A percentile compares a stretch with the other conserved stretches of the same genome.
phyloP scores from a whole-genome alignment of 2,797 vertebrate species.

The Rhynchotus rufescens region DNA sequence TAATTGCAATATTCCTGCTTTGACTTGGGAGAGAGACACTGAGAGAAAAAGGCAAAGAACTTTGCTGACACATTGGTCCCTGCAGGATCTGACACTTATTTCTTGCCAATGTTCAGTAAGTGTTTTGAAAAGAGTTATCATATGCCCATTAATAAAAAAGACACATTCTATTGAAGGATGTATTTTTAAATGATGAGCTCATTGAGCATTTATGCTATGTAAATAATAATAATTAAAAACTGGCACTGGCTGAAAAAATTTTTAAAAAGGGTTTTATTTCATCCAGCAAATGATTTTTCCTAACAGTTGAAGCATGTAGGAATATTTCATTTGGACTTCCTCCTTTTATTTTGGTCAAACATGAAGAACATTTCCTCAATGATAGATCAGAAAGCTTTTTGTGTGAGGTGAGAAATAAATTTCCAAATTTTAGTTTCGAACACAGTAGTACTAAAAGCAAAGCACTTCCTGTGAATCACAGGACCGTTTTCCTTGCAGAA shows the following conservation, averaged over 20 bases:
- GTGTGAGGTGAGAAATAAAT: not conserved
- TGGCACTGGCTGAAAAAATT: not conserved
- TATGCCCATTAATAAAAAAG: not conserved
- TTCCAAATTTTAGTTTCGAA: not conserved
- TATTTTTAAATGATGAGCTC: not conserved
- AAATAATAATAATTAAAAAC: not conserved
- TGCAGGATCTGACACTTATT: not conserved
- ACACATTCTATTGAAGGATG: not conserved
- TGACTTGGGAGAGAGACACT: fast-evolving
- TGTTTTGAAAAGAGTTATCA: not conserved
- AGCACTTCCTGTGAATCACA: not conserved
- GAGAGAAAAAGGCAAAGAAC: not conserved
- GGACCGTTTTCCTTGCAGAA: not conserved
- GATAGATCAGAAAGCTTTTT: not conserved
- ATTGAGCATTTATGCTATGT: not conserved
- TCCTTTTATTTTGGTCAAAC: not conserved
- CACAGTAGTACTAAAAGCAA: not conserved
- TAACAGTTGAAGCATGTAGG: not conserved
- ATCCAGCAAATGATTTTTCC: not conserved
- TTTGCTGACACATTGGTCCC: not conserved
- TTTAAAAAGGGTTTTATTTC: not conserved
- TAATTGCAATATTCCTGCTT: not conserved
- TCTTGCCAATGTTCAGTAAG: not conserved
- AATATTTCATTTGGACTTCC: not conserved
- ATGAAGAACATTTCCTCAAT: not conserved